phyloP scores from a whole-genome alignment of 2,797 vertebrate species.

The Hemitrygon akajei region DNA sequence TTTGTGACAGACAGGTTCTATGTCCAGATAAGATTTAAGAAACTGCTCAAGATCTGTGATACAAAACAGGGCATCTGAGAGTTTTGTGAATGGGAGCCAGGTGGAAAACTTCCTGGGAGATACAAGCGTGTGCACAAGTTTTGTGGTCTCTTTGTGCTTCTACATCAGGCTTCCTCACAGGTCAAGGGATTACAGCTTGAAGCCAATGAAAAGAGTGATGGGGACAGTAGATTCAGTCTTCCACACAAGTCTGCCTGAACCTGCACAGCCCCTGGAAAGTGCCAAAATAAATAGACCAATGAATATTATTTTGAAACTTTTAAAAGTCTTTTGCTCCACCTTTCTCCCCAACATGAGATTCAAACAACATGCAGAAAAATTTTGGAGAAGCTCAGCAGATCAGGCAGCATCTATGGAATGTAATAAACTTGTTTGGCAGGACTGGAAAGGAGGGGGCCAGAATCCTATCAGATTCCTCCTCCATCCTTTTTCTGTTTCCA shows the following conservation, averaged over 20 bases:
- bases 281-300: neutral
- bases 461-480: too few relatives aligned
- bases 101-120: neutral
- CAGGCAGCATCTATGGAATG: too few relatives aligned
- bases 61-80: neutral
- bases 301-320: neutral
- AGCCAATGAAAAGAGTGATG: neutral
- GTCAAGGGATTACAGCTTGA: neutral
- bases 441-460: too few relatives aligned
- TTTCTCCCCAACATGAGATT: too few relatives aligned
- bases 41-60: neutral
- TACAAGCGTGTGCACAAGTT: neutral
- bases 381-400: too few relatives aligned
- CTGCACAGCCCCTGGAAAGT: neutral
- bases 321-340: neutral
- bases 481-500: too few relatives aligned
- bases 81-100: neutral
- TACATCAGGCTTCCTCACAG: too few relatives aligned
- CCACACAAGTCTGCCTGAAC: neutral
- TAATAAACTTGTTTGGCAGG: too few relatives aligned
- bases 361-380: too few relatives aligned
- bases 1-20: neutral
- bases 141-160: neutral
- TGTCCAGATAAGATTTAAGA: neutral
- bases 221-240: neutral